Percentiles rank a stretch among this genome's conserved stretches.
Conservation (phyloP, 2,797 vertebrate species). For the Urocyon cinereoargenteus region DNA sequence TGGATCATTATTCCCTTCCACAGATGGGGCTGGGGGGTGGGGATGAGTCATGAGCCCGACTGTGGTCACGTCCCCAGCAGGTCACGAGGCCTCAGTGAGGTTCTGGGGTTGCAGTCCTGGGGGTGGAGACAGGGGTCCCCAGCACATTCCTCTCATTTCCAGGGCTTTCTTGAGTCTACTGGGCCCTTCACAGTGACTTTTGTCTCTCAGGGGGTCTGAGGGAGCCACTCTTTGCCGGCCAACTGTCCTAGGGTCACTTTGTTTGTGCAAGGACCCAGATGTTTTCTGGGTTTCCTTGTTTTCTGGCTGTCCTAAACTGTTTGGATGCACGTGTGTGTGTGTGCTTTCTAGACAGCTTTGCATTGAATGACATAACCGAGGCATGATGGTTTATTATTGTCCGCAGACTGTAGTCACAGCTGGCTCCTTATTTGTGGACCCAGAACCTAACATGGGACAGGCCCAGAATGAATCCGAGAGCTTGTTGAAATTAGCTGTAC, state of each 20-base stretch:
- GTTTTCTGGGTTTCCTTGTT: neutral
- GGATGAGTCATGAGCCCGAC: neutral
- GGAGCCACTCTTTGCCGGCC: neutral
- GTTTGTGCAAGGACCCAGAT: too few species aligned
- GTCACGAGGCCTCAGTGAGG: neutral
- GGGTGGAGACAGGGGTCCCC: neutral
- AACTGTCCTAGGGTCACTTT: neutral
- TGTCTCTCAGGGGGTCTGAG: neutral
- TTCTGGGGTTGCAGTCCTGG: neutral
- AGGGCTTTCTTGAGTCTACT: neutral
- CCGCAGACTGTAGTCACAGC: too few species aligned
- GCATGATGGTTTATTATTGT: neutral
- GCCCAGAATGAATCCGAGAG: accelerated
- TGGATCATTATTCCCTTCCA: neutral
- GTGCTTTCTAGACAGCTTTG: neutral
- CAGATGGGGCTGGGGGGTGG: neutral
- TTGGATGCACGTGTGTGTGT: accelerated
- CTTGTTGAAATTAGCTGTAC: neutral
- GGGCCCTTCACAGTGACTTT: neutral
- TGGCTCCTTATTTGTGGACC: neutral
- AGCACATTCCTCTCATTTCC: too few species aligned
- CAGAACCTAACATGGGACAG: neutral
- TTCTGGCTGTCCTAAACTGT: neutral
- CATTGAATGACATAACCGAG: accelerated
- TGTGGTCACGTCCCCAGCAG: neutral